Evolutionary conservation across 2,797 vertebrate species (phyloP), one percentile per base, ranked within the genome.

Genomic region (Phoeniculus purpureus): DNA sequence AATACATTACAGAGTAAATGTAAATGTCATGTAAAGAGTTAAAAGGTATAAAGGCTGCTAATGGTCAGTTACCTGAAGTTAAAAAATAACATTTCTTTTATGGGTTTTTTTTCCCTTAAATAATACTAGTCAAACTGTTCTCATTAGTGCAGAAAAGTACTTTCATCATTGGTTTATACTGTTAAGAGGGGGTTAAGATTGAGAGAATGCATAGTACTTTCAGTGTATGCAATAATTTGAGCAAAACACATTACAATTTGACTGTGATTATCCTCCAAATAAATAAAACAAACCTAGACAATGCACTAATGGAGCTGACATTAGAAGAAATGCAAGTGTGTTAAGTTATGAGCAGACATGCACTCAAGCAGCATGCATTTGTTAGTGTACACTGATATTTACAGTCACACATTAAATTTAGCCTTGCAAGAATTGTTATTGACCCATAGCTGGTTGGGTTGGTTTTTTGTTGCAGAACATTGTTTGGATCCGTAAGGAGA

Each of bases 131-230:
- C 6, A 34, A 21, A 60, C 14, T 29, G 77, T 87, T 62, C 12
- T 55, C 23, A 16, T 59, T 47, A 51, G 48, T 81, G 62, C 2
- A 7, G 21, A 21, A 70, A 37, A 55, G 43, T 43, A 64, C 17
- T 59, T 59, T 65, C 76, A 4, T 67, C 7, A 10, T 51, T 60
- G 34, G 3, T 73, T 85, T 76, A 50, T 87, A 72, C 34, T 78
- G 27, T 23, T 81, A 62, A 77, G 61, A 72, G 47, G 23, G 25
- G 6, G 9, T 78, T 86, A 58, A 83, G 74, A 77, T 51, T 62
- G 80, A 90, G 54, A 67, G 65, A 94, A 68, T 52, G 70, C 60
- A 65, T 17, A 88, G 18, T 64, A 68, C 75, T 82, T 91, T 86
- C 70, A 86, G 19, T 65, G 47, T 72, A 64, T 72, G 75, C 55